phyloP scores from a whole-genome alignment of 1,140 invertebrate species.

The Anastrepha ludens region DNA sequence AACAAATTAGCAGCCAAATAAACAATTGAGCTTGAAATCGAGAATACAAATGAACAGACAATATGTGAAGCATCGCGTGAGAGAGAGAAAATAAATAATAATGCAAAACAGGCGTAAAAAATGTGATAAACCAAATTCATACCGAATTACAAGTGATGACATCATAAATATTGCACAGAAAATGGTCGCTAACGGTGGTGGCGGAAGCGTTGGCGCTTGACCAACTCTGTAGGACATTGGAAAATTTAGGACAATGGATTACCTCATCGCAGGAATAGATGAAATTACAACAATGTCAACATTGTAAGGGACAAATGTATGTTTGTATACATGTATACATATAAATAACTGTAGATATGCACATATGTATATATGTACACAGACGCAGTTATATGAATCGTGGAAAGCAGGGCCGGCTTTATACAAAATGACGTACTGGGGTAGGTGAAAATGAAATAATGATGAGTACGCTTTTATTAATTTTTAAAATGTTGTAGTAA shows the following conservation, averaged over 20 bases:
- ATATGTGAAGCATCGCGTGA: not conserved
- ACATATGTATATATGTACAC: not conserved
- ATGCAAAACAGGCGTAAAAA: slow-evolving; percentile 10
- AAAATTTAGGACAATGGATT: not conserved
- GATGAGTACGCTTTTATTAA: too few species aligned
- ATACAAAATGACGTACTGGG: too few species aligned
- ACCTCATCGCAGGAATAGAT: slow-evolving; percentile 22
- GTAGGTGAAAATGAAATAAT: too few species aligned
- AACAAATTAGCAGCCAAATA: slow-evolving; percentile 17
- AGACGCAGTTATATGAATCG: too few species aligned
- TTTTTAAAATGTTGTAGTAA: too few species aligned
- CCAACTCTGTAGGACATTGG: not conserved
- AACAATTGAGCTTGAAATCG: not conserved
- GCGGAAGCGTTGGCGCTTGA: not conserved
- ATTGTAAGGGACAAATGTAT: not conserved
- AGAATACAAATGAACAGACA: not conserved
- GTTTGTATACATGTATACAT: not conserved
- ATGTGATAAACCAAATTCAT: slow-evolving; percentile 18
- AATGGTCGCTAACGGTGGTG: not conserved
- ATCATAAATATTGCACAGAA: not conserved
- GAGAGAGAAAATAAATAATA: not conserved
- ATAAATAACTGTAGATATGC: not conserved
- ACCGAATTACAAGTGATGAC: slow-evolving; percentile 31
- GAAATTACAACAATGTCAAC: not conserved
- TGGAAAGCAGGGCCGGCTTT: too few species aligned